Conservation (phyloP, 2,888 invertebrate species). For the Torymus tubicola region DNA sequence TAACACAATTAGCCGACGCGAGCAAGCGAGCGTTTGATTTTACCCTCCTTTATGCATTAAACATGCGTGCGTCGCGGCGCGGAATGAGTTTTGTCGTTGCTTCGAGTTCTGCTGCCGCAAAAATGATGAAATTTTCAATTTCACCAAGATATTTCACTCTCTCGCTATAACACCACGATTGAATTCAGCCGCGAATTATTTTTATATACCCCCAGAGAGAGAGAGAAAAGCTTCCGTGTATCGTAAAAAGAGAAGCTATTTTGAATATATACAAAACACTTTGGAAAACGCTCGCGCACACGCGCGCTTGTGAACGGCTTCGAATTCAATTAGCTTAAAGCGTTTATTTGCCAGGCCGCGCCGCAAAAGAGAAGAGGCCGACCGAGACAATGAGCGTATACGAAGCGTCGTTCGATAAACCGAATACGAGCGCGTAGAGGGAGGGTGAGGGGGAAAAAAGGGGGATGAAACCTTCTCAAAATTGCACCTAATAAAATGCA, state of each 20-base stretch:
- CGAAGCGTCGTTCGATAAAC: slow-evolving; percentile 28
- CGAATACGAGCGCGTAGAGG: not conserved
- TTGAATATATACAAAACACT: no score
- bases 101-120: no score
- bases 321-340: slow-evolving; percentile 22
- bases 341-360: not conserved
- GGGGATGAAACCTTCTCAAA: not conserved
- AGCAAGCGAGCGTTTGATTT: slow-evolving; percentile 14
- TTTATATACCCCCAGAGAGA: no score
- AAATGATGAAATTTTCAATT: no score
- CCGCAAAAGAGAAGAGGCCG: not conserved
- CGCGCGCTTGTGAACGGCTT: not conserved
- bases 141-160: no score
- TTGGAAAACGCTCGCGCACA: no score
- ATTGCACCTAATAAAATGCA: slow-evolving; percentile 50
- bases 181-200: no score
- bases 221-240: no score
- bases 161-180: no score
- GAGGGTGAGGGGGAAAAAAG: not conserved
- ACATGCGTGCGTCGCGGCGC: no score
- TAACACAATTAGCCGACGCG: slow-evolving; percentile 20
- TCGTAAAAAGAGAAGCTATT: no score
- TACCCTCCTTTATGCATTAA: slow-evolving; percentile 18
- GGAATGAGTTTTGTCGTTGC: no score
- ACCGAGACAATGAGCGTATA: not conserved